phyloP scores from a whole-genome alignment of 2,888 invertebrate genomes.

The Ischnus inquisitorius region DNA sequence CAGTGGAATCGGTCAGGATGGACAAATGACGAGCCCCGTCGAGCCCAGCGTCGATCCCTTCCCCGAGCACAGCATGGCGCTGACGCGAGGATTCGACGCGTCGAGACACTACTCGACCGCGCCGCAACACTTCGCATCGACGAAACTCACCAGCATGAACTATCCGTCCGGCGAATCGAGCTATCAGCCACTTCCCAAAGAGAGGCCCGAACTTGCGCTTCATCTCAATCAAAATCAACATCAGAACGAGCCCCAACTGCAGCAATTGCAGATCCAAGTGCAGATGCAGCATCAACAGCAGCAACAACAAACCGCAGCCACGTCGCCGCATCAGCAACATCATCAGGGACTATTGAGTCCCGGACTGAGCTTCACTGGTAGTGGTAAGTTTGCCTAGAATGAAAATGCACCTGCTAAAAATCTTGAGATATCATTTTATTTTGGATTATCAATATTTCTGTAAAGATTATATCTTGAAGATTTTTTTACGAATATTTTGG shows the following conservation, averaged over 20 bases:
- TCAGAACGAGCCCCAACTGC: slow-evolving; percentile 88
- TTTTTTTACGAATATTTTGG: not conserved
- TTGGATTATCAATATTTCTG: not conserved
- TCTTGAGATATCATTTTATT: too few species aligned
- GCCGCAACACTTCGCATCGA: slow-evolving; percentile 80
- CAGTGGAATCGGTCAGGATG: slow-evolving; percentile 82
- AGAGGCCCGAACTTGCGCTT: slow-evolving; percentile 88
- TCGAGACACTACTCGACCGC: slow-evolving; percentile 81
- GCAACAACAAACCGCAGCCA: slow-evolving; percentile 82
- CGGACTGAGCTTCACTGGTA: slow-evolving; percentile 89
- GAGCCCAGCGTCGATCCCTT: slow-evolving; percentile 91
- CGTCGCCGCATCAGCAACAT: slow-evolving; percentile 82
- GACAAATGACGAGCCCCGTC: slow-evolving; percentile 88
- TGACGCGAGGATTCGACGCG: slow-evolving; percentile 75
- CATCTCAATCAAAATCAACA: slow-evolving; percentile 87
- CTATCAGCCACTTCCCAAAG: slow-evolving; percentile 88
- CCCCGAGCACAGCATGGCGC: slow-evolving; percentile 90
- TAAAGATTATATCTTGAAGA: too few species aligned
- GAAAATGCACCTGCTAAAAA: too few species aligned
- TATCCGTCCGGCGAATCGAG: slow-evolving; percentile 84
- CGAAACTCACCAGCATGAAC: slow-evolving; percentile 78
- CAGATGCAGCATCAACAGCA: slow-evolving; percentile 89
- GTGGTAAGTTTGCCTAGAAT: slow-evolving; percentile 80
- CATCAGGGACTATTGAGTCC: slow-evolving; percentile 86
- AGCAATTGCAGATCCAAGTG: slow-evolving; percentile 90